Percentiles rank a stretch among this genome's conserved stretches.
phyloP scores from a whole-genome alignment of 2,888 invertebrate genomes.

The Xestia sexstrigata region DNA sequence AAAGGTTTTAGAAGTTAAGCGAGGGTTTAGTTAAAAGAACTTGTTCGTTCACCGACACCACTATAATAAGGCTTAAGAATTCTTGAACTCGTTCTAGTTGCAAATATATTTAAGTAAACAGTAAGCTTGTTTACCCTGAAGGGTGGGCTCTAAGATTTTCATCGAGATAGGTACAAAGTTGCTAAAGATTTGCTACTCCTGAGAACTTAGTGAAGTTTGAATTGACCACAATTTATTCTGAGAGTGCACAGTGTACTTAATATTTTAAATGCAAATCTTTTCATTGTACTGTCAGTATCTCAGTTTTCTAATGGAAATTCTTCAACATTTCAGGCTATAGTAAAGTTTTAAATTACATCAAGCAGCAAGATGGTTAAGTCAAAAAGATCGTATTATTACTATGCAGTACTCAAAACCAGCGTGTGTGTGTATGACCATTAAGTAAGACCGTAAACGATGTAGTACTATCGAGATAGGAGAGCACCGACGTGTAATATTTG shows the following conservation, averaged over 20 bases:
- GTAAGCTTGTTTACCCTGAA: constrained; percentile 37
- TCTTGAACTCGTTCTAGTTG: constrained; percentile 29
- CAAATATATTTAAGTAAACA: constrained; percentile 41
- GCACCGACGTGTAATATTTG: neutral
- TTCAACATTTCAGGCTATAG: neutral
- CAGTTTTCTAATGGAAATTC: neutral
- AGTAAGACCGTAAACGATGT: neutral
- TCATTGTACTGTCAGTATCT: neutral
- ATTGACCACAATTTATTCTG: neutral
- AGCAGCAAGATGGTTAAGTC: neutral
- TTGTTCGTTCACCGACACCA: constrained; percentile 33
- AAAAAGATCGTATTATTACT: neutral
- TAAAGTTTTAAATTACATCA: neutral
- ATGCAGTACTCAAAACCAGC: neutral
- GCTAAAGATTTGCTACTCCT: neutral
- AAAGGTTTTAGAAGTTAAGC: constrained; percentile 26
- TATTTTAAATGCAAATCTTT: neutral
- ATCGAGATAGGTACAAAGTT: neutral
- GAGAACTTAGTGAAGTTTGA: constrained; percentile 12
- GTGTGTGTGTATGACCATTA: neutral
- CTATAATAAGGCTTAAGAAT: constrained; percentile 22
- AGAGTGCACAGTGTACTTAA: neutral
- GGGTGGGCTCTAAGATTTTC: neutral
- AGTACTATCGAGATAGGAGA: neutral
- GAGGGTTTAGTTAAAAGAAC: constrained; percentile 23